Base-by-base conservation (phyloP, 2,113 vertebrate species). In the Lontra canadensis region DNA sequence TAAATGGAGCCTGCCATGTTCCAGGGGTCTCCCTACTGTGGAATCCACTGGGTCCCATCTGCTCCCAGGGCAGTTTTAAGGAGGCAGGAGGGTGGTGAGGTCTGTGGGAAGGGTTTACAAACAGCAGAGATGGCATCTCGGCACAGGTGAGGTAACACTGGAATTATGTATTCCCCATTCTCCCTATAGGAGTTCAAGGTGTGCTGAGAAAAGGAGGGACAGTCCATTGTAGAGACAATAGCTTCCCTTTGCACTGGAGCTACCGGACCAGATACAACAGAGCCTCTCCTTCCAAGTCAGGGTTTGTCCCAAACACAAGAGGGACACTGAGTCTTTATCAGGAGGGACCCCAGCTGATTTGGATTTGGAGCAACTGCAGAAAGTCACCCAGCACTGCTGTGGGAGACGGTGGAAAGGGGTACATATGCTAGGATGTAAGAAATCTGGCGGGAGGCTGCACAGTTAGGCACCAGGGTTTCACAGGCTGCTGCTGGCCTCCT, bases 191-290 rank as follows among this genome's bases (percentile, higher is more conserved):
- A 47, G 42, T 6, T 76, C 71, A 42, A 84, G 47, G 47, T 26
- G 34, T 76, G 20, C 55, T 42, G 67, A 59, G 52, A 90, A 21
- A 44, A 10, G 55, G 36, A 55, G 26, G 31, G 11, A 42, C 17
- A 23, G 36, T 4, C 17, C 14, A 8, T 20, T 13, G 10, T 14
- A 9, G 74, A 29, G 44, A 52, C 17, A 17, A 59, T 0, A 1
- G n/a, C n/a, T 81, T 78, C 42, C 42, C 29, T 88, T 44, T 55
- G 20, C 0, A 3, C 31, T 39, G 15, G 55, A 84, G 88, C n/a
- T 1, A 20, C 26, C 31, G 6, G 65, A 14, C 55, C 17, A 82
- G 23, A 71, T n/a, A 61, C 21, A 29, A 47, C 31, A 12, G 1
- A 23, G 63, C 5, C 10, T 29, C 31, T 57, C n/a, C 31, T 69